These are phyloP conservation scores for Ptilodon capucinus DNA, from an alignment of 2,888 invertebrate species.

Conservation along the genomic window DNA sequence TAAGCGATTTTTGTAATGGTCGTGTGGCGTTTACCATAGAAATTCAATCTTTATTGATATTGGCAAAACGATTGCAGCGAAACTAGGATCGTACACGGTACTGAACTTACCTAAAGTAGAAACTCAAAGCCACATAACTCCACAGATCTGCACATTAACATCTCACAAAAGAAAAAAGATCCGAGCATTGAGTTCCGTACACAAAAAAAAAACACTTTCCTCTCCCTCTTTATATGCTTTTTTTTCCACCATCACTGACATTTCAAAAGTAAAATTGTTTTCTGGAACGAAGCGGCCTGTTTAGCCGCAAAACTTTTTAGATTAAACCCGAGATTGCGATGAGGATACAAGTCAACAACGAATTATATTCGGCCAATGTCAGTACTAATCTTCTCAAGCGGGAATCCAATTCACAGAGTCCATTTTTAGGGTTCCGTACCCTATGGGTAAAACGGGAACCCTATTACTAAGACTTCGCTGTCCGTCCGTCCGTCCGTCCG, in stretches of 20 bases:
- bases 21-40: no score
- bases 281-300: constrained; percentile 2
- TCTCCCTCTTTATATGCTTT: not conserved
- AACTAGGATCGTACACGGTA: no score
- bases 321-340: constrained; percentile 6
- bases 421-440: not conserved
- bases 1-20: no score
- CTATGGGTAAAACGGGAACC: no score
- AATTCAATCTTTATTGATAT: no score
- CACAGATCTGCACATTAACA: no score
- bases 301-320: constrained; percentile 5
- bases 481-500: no score
- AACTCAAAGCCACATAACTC: no score
- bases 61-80: no score
- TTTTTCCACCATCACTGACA: not conserved
- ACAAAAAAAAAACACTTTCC: not conserved
- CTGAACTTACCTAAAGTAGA: no score
- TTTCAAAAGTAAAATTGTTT: constrained; percentile 4
- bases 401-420: not conserved
- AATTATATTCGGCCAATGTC: not conserved
- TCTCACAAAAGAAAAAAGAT: not conserved
- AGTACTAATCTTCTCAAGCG: not conserved
- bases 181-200: not conserved
- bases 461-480: no score
- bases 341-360: not conserved